phyloP scores from a whole-genome alignment of 2,888 invertebrate species.

The Trissoscelio sp. region DNA sequence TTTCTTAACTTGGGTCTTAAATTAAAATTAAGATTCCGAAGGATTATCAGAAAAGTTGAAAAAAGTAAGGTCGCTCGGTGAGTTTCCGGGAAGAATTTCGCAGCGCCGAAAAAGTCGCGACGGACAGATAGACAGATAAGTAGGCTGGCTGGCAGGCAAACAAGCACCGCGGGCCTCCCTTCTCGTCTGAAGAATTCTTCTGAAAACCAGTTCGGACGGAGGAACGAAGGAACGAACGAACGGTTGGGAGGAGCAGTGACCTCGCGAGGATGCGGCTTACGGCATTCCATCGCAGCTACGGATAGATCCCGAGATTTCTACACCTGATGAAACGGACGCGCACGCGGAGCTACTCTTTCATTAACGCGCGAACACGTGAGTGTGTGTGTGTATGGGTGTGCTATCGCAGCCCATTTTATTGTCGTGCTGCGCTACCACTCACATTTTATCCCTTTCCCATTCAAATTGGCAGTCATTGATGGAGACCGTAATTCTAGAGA shows the following conservation, averaged over 20 bases:
- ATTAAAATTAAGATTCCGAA: too few species aligned
- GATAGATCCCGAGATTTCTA: constrained; percentile 69
- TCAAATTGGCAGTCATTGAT: constrained; percentile 18
- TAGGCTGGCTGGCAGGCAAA: constrained; percentile 53
- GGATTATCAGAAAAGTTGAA: too few species aligned
- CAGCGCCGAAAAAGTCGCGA: constrained; percentile 39
- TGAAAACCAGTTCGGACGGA: constrained; percentile 67
- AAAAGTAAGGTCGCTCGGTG: too few species aligned
- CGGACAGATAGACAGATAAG: constrained; percentile 49
- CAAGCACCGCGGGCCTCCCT: constrained; percentile 49
- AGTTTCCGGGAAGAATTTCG: constrained; percentile 36
- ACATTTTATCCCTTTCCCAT: constrained; percentile 22
- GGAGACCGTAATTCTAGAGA: too few species aligned
- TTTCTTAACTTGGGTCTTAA: too few species aligned
- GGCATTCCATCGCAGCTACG: constrained; percentile 65
- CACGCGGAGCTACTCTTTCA: constrained; percentile 56
- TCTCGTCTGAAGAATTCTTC: constrained; percentile 61
- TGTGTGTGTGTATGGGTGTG: constrained; percentile 11
- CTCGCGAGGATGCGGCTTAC: constrained; percentile 66
- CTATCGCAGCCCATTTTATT: constrained; percentile 15
- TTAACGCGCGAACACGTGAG: constrained; percentile 27
- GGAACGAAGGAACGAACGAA: constrained; percentile 57
- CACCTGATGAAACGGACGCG: constrained; percentile 62
- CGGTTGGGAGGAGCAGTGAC: constrained; percentile 68
- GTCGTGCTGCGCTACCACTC: background rate